Evolutionary conservation across 2,797 vertebrate species (phyloP), one percentile per base, ranked within the genome.

Genomic region (Danio tinwini): DNA sequence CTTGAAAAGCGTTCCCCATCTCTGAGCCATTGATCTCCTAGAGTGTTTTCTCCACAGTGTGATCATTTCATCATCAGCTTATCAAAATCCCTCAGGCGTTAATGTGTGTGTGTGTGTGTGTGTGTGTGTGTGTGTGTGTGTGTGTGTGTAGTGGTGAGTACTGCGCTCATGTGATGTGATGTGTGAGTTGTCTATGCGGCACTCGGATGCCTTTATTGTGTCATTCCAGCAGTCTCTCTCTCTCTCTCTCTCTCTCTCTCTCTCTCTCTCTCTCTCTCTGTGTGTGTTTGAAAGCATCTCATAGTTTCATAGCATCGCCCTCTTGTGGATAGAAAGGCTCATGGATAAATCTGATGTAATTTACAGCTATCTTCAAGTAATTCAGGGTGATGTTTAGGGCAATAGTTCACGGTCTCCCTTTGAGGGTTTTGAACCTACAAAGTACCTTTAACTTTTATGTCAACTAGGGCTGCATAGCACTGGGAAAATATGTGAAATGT

Each of bases 231-330:
- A 56, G 56, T 53, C 61, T 52, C 58, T 49, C 11, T 17, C 9
- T 78, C 17, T 73, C 59, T 80, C 76, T 80, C 58, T 83, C 47
- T 42, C 72, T 44, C 58, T 50, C 12, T 29, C 47, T 21, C 9
- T 78, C 17, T 73, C 59, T 80, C 76, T 80, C 58, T 83, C 47
- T 42, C 72, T 44, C 58, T 50, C 12, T 29, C 47, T 21, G 40
- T 37, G 4, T 11, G 11, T 59, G 81, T 55, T 71, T 69, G 64
- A 50, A 29, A 64, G 4, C 37, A 44, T 29, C 11, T 58, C 74
- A 12, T 14, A 45, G 47, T 8, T 53, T 11, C 29, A 19, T n/a
- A 29, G 7, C 19, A 56, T 52, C 5, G 40, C 78, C 82, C 47
- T 29, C 69, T 69, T 47, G 67, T 81, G 82, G 29, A 29, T 29